Evolutionary conservation across 2,888 invertebrate species (phyloP), one percentile per base, ranked within the genome.

Genomic region (Nomada ferruginata): DNA sequence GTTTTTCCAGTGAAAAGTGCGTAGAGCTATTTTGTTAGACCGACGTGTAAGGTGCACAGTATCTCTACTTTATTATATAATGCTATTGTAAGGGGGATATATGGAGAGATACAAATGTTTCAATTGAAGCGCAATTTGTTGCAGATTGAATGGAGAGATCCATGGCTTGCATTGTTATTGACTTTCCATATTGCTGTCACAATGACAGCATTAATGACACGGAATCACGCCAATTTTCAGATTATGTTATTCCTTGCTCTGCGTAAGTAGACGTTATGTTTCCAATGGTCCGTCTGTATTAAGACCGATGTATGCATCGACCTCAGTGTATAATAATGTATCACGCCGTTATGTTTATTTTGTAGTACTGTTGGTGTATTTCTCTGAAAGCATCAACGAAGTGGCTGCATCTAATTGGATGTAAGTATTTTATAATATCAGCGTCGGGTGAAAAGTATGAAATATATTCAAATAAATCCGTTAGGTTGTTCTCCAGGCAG

Each of bases 101-200:
- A 36, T 47, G 36, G 36, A 36, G 36, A 50, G 18, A 29, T 36
- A 0, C 10, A 2, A 11, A 0, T 10, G 29, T 1, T 55, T 64
- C 13, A 26, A 70, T 65, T 50, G 5, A 44, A 52, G 23, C 42
- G 13, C 5, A 26, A 53, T 52, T 57, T 1, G 15, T 88, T 95
- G 91, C 94, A 97, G 98, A 97, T 98, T 93, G 98, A 98, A 92
- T 98, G 98, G 98, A 95, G 95, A 89, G 98, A 98, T 93, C 97
- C 98, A 9, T 98, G 97, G 97, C 95, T 98, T 18, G 96, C 97
- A 83, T 96, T 96, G 20, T 94, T 98, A 18, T 94, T 97, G 86
- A 94, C 96, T 60, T 96, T 97, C 92, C 98, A 98, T 93, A 94
- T 97, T 59, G 94, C 96, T 65, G 95, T 97, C 44, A 97, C 97